Evolutionary conservation across 2,888 invertebrate genomes (phyloP).

Genomic region (Ophioninae sp.): DNA sequence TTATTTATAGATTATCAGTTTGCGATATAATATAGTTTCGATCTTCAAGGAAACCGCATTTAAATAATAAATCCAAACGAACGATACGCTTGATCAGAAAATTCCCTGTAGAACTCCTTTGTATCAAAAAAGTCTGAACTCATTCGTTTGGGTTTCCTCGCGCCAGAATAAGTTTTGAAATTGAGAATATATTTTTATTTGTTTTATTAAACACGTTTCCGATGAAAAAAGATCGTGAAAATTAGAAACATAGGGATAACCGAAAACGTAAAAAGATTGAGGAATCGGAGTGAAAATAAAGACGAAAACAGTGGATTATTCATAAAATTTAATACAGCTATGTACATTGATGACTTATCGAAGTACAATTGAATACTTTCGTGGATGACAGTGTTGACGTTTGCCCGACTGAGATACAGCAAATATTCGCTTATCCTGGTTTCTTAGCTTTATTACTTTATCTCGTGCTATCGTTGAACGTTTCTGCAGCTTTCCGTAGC

Average conservation of each 20-base stretch:
- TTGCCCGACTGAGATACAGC: not conserved
- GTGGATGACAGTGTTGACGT: conserved; percentile 17
- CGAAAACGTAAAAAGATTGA: not conserved
- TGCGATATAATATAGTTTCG: not conserved
- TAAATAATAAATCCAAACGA: not conserved
- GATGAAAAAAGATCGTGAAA: too few relatives aligned
- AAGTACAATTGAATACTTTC: conserved; percentile 63
- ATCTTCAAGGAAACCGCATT: not conserved
- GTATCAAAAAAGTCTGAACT: too few relatives aligned
- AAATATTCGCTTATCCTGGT: not conserved
- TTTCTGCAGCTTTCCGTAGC: not conserved
- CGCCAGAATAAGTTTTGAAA: too few relatives aligned
- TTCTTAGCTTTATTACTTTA: not conserved
- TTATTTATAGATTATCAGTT: not conserved
- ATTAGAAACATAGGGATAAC: not conserved
- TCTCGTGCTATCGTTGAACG: not conserved
- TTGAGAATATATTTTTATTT: too few relatives aligned
- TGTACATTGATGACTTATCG: conserved; percentile 59
- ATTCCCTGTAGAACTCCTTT: not conserved
- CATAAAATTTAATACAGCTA: conserved; percentile 63
- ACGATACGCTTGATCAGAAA: not conserved
- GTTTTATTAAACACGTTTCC: too few relatives aligned
- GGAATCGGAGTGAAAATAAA: not conserved
- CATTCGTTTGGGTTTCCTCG: too few relatives aligned
- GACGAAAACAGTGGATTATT: conserved; percentile 36